Evolutionary conservation across 2,113 vertebrate genomes (phyloP).

Genomic region (Eleginops maclovinus): DNA sequence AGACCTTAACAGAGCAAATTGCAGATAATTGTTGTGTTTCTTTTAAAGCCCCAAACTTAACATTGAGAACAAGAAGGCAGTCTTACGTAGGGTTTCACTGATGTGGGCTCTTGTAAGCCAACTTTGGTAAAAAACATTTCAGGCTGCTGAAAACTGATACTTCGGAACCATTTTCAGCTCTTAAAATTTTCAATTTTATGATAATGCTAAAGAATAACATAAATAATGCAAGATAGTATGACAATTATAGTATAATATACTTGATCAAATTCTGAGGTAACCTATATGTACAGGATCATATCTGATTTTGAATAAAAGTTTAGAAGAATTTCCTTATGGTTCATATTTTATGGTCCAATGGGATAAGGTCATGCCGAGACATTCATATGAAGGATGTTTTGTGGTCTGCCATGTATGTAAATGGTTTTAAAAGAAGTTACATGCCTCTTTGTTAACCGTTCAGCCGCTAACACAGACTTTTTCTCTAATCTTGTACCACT

Average conservation of each 20-base stretch:
- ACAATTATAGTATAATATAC: slow-evolving; percentile 13
- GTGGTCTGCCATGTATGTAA: slow-evolving; percentile 13
- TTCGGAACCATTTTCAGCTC: slow-evolving; percentile 30
- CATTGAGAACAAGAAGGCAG: slow-evolving; percentile 52
- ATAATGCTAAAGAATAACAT: slow-evolving; percentile 1
- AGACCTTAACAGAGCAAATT: slow-evolving; percentile 77
- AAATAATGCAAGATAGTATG: background rate
- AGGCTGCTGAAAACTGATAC: slow-evolving; percentile 35
- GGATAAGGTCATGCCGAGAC: slow-evolving; percentile 2
- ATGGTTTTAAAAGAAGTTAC: background rate
- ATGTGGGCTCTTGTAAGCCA: slow-evolving; percentile 29
- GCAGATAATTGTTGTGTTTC: slow-evolving; percentile 69
- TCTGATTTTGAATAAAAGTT: slow-evolving; percentile 16
- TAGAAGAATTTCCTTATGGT: background rate
- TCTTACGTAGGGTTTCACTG: slow-evolving; percentile 34
- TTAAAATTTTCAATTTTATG: slow-evolving; percentile 34
- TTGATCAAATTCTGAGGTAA: background rate
- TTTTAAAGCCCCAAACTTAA: slow-evolving; percentile 51
- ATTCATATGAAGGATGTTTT: background rate
- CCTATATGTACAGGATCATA: background rate
- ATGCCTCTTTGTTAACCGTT: slow-evolving; percentile 5
- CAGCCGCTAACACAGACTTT: slow-evolving; percentile 10
- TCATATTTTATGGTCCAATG: slow-evolving; percentile 4
- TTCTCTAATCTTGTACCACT: background rate
- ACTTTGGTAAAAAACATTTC: background rate